Conservation (phyloP, 2,888 invertebrate species). For the Entomobrya proxima region DNA sequence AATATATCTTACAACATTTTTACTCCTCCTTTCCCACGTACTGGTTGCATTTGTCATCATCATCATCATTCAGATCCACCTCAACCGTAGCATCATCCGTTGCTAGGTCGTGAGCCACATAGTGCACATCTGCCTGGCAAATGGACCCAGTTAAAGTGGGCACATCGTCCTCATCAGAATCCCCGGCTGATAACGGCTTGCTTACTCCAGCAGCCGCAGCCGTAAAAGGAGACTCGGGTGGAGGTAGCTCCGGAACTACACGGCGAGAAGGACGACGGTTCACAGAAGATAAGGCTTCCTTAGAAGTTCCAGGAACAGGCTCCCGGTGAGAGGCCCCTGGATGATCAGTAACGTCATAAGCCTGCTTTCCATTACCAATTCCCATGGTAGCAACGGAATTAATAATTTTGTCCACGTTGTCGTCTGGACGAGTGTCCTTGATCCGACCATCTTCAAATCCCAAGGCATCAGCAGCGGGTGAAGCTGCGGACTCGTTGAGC, state of each 20-base stretch:
- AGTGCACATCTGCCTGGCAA: slow-evolving; percentile 11
- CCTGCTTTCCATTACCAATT: too few species aligned
- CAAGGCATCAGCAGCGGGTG: too few species aligned
- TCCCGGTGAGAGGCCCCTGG: too few species aligned
- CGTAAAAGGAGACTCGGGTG: not conserved
- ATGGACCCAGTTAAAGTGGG: slow-evolving; percentile 1
- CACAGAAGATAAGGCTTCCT: not conserved
- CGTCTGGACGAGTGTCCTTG: too few species aligned
- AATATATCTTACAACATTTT: too few species aligned
- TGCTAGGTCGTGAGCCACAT: not conserved
- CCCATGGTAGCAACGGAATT: too few species aligned
- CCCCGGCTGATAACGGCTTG: not conserved
- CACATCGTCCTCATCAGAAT: slow-evolving; percentile 2
- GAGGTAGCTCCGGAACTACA: not conserved
- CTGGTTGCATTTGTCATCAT: not conserved
- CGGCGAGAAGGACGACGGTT: not conserved
- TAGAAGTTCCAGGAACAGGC: not conserved
- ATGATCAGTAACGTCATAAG: too few species aligned
- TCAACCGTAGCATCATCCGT: not conserved
- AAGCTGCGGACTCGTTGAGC: too few species aligned
- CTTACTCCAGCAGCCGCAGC: not conserved
- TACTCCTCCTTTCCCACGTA: not conserved
- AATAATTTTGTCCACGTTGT: too few species aligned
- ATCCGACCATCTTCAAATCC: too few species aligned
- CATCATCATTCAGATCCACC: not conserved